phyloP scores from a whole-genome alignment of 2,888 invertebrate species.

The Epicampocera succincta region DNA sequence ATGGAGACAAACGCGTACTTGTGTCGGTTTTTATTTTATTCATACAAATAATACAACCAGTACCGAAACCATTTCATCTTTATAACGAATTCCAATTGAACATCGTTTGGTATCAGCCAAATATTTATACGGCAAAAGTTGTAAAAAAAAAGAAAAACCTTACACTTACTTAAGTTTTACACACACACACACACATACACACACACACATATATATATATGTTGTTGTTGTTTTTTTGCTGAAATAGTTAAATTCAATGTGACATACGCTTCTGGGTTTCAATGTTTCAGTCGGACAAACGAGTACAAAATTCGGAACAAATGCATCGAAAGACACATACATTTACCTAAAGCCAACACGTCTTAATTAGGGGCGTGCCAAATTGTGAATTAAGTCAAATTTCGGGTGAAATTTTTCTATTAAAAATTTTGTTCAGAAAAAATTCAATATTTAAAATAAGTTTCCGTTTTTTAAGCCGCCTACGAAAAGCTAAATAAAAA shows the following conservation, averaged over 20 bases:
- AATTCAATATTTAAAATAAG: too few species aligned
- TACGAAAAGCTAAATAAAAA: too few species aligned
- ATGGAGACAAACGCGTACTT: conserved; percentile 67
- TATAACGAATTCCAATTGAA: conserved; percentile 31
- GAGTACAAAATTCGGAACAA: conserved; percentile 47
- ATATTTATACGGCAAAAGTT: conserved; percentile 15
- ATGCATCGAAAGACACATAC: conserved; percentile 72
- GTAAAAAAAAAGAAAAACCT: background rate
- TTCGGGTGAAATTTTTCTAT: too few species aligned
- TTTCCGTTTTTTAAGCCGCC: too few species aligned
- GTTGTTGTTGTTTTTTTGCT: conserved; percentile 23
- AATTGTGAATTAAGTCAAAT: too few species aligned
- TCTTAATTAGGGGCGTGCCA: too few species aligned
- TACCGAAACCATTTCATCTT: conserved; percentile 26
- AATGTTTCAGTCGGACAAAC: conserved; percentile 49
- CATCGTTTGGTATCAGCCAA: conserved; percentile 12
- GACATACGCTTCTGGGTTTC: conserved; percentile 63
- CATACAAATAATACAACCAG: conserved; percentile 18
- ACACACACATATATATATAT: background rate
- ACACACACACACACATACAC: too few species aligned
- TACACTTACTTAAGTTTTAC: conserved; percentile 45
- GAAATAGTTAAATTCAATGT: conserved; percentile 70
- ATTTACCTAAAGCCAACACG: too few species aligned
- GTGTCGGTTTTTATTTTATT: conserved; percentile 47
- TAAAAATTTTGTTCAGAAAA: too few species aligned